Base-by-base conservation (phyloP, 2,797 vertebrate genomes). In the Lacerta agilis region DNA sequence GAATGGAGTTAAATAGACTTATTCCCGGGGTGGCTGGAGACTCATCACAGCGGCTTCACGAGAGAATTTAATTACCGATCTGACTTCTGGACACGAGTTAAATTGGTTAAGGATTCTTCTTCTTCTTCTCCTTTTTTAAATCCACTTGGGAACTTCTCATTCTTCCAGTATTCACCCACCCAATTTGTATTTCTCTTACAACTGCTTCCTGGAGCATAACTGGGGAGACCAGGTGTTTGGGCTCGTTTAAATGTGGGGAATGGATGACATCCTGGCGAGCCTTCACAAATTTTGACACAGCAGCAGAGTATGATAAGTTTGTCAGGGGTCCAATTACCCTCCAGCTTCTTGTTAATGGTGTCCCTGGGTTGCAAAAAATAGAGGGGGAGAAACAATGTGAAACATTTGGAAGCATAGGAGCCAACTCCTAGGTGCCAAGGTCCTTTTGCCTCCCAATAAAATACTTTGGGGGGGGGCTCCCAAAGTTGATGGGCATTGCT, bases 1-100 rank as follows among this genome's bases (percentile, higher is more conserved):
- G 25, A 29, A 43, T 72, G 86, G 80, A 87, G 90, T 92, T 92
- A 90, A 93, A 94, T 23, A 86, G 85, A 66, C 64, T 72, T 23
- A 20, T 43, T 77, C 83, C 88, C 10, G 0, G 11, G 86, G 86
- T 72, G 36, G 58, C 8, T 69, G 87, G 5, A 86, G 66, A 66
- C 41, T 84, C 82, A 20, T 78, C 66, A 27, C 64, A 17, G 66
- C 23, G 1, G 27, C 45, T 84, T 84, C 64, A 43, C 0, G 27
- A 76, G 83, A 66, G 49, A 84, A 84, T 88, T 66, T 84, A 88
- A 88, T 84, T 88, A 79, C 66, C 25, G 8, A 61, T 84, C 82
- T 79, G 82, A 83, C 81, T 88, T 83, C 64, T 27, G 33, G 87
- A 88, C 38, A 83, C 18, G 4, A 17, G 66, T 71, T 71, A 71